These are phyloP conservation scores for Camponotus pennsylvanicus DNA, from an alignment of 1,140 invertebrate species.

Conservation along the genomic window DNA sequence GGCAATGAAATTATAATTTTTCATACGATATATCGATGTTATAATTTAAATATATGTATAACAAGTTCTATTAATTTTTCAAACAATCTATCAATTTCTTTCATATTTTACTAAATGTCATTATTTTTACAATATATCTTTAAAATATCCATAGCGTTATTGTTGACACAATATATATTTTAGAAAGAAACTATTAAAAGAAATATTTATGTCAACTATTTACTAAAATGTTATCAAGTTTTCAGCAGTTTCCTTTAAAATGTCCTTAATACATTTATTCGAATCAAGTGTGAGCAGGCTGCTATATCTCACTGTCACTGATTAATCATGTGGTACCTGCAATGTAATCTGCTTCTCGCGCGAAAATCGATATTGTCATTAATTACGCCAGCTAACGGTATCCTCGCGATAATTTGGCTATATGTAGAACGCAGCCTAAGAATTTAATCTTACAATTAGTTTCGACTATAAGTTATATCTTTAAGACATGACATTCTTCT, in stretches of 20 bases:
- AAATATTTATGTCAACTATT: no score
- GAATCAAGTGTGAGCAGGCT: constrained; percentile 16
- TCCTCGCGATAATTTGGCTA: constrained; percentile 14
- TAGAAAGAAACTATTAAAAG: background rate
- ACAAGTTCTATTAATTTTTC: background rate
- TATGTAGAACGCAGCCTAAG: background rate
- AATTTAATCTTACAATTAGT: background rate
- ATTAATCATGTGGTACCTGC: constrained; percentile 55
- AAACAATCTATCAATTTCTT: background rate
- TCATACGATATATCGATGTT: background rate
- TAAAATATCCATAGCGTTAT: no score
- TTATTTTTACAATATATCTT: background rate
- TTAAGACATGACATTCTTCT: background rate
- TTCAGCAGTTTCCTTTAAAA: no score
- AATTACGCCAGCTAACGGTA: constrained; percentile 28
- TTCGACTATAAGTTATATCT: no score
- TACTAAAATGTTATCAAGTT: no score
- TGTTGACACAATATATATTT: background rate
- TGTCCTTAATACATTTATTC: background rate
- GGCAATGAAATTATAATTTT: background rate
- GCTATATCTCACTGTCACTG: background rate
- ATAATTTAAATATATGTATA: background rate
- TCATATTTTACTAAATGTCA: background rate
- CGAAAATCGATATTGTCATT: constrained; percentile 55
- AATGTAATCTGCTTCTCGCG: constrained; percentile 29